A percentile compares a stretch with the other conserved stretches of the same genome.
Evolutionary conservation across 2,797 vertebrate genomes (phyloP).

Genomic region (Prionace glauca): DNA sequence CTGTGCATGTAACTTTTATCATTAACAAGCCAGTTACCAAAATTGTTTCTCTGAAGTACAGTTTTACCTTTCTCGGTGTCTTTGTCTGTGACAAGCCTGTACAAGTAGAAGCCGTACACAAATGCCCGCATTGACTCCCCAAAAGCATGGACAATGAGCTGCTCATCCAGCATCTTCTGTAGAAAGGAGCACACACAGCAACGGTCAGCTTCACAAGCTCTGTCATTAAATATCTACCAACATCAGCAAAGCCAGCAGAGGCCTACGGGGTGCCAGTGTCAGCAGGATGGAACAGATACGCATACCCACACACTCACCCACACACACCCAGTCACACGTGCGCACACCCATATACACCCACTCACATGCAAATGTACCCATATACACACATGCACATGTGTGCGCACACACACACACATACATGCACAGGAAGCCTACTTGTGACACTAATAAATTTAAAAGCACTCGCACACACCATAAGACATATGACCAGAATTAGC

Average conservation of each 20-base stretch:
- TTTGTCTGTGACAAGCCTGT: conserved; percentile 79
- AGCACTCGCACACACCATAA: too few species aligned
- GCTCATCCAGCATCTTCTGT: conserved; percentile 96
- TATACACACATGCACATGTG: too few species aligned
- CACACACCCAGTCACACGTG: too few species aligned
- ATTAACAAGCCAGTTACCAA: neutral
- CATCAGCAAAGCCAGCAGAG: neutral
- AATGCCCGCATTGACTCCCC: conserved; percentile 89
- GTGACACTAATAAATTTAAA: too few species aligned
- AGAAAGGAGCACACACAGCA: conserved; percentile 18
- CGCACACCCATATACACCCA: too few species aligned
- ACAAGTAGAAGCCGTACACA: conserved; percentile 95
- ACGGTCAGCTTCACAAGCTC: neutral
- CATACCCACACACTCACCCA: neutral
- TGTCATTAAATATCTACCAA: neutral
- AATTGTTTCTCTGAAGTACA: neutral
- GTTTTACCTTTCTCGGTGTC: conserved; percentile 68
- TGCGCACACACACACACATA: too few species aligned
- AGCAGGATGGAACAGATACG: neutral
- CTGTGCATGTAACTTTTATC: neutral
- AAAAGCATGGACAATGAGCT: conserved; percentile 82
- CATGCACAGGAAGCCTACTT: too few species aligned
- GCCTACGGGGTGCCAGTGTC: neutral
- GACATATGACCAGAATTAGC: too few species aligned
- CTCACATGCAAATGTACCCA: too few species aligned